Conservation (phyloP, 2,888 invertebrate species). For the Acleris laterana region DNA sequence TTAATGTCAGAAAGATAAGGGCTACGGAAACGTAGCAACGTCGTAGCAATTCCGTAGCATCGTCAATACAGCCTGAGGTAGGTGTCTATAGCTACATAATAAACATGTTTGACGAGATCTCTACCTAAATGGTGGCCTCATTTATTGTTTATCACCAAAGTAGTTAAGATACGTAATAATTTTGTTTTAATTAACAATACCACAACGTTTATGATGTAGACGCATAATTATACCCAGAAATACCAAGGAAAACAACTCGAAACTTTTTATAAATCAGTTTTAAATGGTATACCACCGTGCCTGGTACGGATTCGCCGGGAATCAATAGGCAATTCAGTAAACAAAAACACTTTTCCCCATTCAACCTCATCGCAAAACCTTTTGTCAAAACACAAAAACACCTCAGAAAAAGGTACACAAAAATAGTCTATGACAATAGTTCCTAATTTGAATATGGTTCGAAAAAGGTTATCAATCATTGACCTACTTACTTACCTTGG, state of each 20-base stretch:
- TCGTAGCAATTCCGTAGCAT: constrained; percentile 2
- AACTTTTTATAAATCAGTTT: constrained; percentile 22
- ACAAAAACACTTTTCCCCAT: constrained; percentile 63
- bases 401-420: constrained; percentile 37
- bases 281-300: constrained; percentile 48
- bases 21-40: constrained; percentile 21
- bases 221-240: constrained; percentile 13
- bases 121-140: constrained; percentile 8
- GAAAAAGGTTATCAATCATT: constrained; percentile 32
- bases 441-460: constrained; percentile 16
- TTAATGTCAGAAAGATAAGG: constrained; percentile 21
- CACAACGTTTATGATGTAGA: neutral
- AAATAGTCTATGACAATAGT: constrained; percentile 22
- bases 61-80: neutral
- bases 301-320: constrained; percentile 53
- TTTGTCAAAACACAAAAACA: constrained; percentile 54
- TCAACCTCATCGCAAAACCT: constrained; percentile 57
- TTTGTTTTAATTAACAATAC: neutral
- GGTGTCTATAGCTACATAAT: neutral
- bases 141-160: constrained; percentile 5
- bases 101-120: constrained; percentile 10
- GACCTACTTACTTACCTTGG: constrained; percentile 64
- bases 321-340: constrained; percentile 55
- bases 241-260: constrained; percentile 1
- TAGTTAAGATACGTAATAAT: constrained; percentile 2